Base-by-base conservation (phyloP, 35 echinoderm and acorn worm genomes). In the Apostichopus californicus region DNA sequence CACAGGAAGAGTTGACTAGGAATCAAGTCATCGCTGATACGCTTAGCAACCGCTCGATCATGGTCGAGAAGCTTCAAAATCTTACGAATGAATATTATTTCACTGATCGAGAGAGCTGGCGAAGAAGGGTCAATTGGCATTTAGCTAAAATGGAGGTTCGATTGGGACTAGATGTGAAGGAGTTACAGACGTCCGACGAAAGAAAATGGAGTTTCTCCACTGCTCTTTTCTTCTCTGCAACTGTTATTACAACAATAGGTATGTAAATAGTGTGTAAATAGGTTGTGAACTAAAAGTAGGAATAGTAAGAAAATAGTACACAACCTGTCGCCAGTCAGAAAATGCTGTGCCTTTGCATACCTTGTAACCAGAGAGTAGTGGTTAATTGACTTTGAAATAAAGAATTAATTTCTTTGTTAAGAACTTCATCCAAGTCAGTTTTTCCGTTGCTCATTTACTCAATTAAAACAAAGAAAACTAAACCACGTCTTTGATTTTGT, bases 171-270 rank as follows among this genome's bases (percentile, higher is more conserved):
- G 86, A 87, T 46, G 86, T 87, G n/a, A 64, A 28, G 11, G 86
- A 87, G 3, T 64, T 87, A 71, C 10, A 87, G 11, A 21, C 14
- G 4, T 23, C 57, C 14, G 86, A 87, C 1, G 86, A 87, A 14
- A 87, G 86, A 52, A 25, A 87, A 28, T 87, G 86, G 86, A 87
- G 86, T 52, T 87, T 87, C 21, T 55, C 86, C 9, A 23, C 54
- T 12, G 17, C 86, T n/a, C 57, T 87, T 3, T 87, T 87, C 58
- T 87, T 87, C 15, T 87, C 86, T 8, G 86, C 86, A 25, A 87
- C 86, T 21, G 86, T 87, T 9, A 87, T 87, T 64, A 87, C 86
- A 10, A 87, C 86, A 5, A 87, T 87, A 87, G 86, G 86, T 87
- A 87, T 8, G 86, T 71, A 82, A 56, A 9, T 61, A 5, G 12